Conservation (phyloP, 2,888 invertebrate genomes). For the Loripinus fragilis region DNA sequence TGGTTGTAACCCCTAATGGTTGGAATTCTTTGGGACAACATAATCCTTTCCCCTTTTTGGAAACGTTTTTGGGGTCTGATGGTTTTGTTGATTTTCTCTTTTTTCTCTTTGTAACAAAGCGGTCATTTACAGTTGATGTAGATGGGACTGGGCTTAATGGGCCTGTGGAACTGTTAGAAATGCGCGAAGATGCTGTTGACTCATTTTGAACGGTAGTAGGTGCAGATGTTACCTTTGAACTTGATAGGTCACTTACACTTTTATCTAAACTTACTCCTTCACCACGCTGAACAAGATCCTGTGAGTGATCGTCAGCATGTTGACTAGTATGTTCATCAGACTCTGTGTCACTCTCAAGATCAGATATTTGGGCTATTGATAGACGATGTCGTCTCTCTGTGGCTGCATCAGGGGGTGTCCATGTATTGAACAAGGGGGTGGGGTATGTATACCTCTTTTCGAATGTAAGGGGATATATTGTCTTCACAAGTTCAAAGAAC, state of each 20-base stretch:
- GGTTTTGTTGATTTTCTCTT: background rate
- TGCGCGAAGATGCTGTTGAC: background rate
- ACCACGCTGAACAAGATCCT: too few species aligned
- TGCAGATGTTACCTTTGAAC: background rate
- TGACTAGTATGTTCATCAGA: background rate
- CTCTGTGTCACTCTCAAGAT: background rate
- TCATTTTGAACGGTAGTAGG: background rate
- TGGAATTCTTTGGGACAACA: background rate
- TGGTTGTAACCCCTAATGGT: background rate
- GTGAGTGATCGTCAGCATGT: too few species aligned
- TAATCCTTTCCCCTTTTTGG: background rate
- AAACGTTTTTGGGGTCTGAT: background rate
- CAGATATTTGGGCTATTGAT: background rate
- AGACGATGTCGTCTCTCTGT: background rate
- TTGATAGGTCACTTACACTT: too few species aligned
- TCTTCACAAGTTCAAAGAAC: slow-evolving; percentile 5
- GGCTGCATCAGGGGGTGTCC: background rate
- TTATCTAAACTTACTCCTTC: too few species aligned
- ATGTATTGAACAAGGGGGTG: background rate
- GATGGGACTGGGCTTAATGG: background rate
- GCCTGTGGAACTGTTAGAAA: background rate
- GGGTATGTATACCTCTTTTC: background rate
- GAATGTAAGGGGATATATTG: background rate
- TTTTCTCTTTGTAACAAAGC: background rate
- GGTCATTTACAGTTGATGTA: background rate